Conservation (phyloP, 2,113 vertebrate genomes). For the Pongo abelii region DNA sequence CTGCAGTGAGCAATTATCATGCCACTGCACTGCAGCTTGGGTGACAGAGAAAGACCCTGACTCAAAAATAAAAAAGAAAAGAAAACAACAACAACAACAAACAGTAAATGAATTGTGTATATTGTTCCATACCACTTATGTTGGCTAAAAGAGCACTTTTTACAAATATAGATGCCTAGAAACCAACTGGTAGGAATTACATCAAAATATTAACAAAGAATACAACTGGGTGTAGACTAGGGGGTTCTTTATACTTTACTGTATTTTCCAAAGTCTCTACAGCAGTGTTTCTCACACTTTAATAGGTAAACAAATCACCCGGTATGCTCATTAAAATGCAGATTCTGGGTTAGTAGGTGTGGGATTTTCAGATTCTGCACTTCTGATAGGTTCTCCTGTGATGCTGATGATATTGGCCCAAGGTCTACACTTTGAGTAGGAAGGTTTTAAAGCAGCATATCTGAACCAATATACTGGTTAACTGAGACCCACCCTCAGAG, state of each 20-base stretch:
- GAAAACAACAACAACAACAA: background rate
- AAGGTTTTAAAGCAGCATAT: background rate
- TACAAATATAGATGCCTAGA: background rate
- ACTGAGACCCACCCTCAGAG: background rate
- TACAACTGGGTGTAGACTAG: background rate
- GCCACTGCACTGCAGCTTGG: too few species aligned
- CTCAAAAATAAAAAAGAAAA: too few species aligned
- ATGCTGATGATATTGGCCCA: background rate
- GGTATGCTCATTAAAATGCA: background rate
- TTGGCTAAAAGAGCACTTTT: conserved; percentile 13
- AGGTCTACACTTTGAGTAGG: background rate
- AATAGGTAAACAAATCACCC: background rate
- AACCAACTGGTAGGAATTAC: background rate
- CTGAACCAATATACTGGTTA: background rate
- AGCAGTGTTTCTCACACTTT: background rate
- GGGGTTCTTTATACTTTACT: background rate
- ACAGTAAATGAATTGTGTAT: background rate
- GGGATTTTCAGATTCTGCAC: background rate
- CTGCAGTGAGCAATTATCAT: too few species aligned
- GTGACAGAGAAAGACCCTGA: too few species aligned
- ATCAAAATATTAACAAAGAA: conserved; percentile 18
- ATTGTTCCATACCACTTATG: background rate
- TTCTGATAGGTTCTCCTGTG: background rate
- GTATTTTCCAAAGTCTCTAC: background rate
- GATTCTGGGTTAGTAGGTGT: background rate